A percentile compares a stretch with the other conserved stretches of the same genome.
Conservation (phyloP, 2,113 vertebrate genomes). For the Erythrocebus patas region DNA sequence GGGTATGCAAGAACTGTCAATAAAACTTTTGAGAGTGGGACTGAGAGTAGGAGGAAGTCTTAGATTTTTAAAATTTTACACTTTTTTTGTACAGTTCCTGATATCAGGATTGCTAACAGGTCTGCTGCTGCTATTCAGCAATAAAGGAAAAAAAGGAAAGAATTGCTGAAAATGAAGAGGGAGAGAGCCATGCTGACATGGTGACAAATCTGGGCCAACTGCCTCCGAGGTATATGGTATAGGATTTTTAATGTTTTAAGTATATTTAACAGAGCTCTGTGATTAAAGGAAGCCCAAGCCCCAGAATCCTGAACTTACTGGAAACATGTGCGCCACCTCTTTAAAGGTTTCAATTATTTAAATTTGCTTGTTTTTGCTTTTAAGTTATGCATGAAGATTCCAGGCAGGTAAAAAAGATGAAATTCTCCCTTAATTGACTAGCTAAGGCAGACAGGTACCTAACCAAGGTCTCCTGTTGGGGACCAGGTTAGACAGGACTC, state of each 20-base stretch:
- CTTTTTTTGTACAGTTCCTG: neutral
- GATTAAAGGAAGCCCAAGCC: neutral
- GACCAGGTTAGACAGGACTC: neutral
- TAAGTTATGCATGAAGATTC: neutral
- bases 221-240: neutral
- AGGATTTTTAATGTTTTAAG: neutral
- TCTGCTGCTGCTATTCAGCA: neutral
- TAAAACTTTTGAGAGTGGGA: neutral
- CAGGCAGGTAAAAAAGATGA: neutral
- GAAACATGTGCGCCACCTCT: neutral
- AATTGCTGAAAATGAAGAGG: neutral
- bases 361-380: conserved; percentile 32
- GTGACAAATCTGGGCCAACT: conserved; percentile 1
- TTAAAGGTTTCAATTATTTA: conserved; percentile 6
- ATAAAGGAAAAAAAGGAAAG: neutral
- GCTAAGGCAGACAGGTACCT: neutral
- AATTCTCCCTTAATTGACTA: neutral
- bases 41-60: neutral
- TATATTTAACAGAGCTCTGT: neutral
- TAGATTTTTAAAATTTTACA: neutral
- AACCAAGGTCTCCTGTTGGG: neutral
- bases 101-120: neutral
- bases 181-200: neutral
- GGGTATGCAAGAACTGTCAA: neutral
- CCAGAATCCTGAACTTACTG: neutral